A percentile compares a stretch with the other conserved stretches of the same genome.
Conservation (phyloP, 1,140 invertebrate genomes). For the Lanistes nyassanus region DNA sequence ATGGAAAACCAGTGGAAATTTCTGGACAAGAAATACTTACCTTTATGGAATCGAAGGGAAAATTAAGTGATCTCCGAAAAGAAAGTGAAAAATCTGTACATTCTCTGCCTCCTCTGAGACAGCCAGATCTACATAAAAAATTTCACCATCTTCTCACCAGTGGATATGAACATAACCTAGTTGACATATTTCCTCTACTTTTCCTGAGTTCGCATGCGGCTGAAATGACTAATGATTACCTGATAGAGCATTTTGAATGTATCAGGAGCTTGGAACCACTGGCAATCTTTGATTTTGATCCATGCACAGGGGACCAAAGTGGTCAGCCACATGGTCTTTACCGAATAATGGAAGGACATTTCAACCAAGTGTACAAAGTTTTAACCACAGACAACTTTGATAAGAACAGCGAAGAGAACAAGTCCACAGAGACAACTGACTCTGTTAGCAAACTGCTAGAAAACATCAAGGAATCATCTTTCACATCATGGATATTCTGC, state of each 20-base stretch:
- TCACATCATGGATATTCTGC: slow-evolving; percentile 34
- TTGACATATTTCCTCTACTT: slow-evolving; percentile 30
- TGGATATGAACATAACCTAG: slow-evolving; percentile 21
- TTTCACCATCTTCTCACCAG: slow-evolving; percentile 25
- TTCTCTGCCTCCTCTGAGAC: not conserved
- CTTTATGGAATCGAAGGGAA: slow-evolving; percentile 17
- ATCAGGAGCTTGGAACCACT: slow-evolving; percentile 29
- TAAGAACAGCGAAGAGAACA: slow-evolving; percentile 23
- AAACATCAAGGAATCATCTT: slow-evolving; percentile 14
- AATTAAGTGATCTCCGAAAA: slow-evolving; percentile 10
- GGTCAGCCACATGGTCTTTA: slow-evolving; percentile 26
- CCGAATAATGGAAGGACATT: slow-evolving; percentile 13
- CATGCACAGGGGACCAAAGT: not conserved
- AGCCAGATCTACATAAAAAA: slow-evolving; percentile 30
- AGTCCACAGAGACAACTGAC: slow-evolving; percentile 7
- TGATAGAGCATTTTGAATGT: slow-evolving; percentile 25
- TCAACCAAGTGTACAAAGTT: slow-evolving; percentile 24
- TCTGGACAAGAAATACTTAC: slow-evolving; percentile 1
- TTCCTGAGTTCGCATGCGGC: slow-evolving; percentile 23
- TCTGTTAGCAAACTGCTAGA: slow-evolving; percentile 18
- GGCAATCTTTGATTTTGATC: slow-evolving; percentile 37
- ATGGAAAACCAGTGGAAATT: slow-evolving; percentile 3
- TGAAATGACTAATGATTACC: slow-evolving; percentile 21
- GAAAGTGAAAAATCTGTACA: slow-evolving; percentile 15
- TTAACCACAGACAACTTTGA: slow-evolving; percentile 41